Evolutionary conservation across 2,113 vertebrate genomes (phyloP), one percentile per base, ranked within the genome.

Genomic region (Lanius collurio): DNA sequence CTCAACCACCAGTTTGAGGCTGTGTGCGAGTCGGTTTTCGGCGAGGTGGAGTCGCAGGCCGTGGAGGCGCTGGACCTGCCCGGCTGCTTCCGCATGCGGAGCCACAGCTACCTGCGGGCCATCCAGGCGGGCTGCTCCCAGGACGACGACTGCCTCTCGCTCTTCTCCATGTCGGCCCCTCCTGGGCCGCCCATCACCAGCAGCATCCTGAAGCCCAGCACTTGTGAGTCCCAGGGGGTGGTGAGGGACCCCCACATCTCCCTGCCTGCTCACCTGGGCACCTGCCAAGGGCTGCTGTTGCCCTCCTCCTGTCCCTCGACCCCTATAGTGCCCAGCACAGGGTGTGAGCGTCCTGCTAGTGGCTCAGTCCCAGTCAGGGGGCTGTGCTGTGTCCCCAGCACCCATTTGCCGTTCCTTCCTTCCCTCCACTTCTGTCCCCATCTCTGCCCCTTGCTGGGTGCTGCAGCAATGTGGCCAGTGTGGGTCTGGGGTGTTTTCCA

Each of bases 71-170:
- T 99, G 97, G 99, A 99, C 96, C 99, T 99, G 95, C 99, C 99
- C 3, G 99, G 99, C 59, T 99, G 99, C 96, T 99, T 99, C 97
- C 99, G 99, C 92, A 99, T 99, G 95, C 98, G 99, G 97, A 99
- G 99, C 98, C 99, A 99, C 98, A 99, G 99, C 98, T 99, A 99
- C 97, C 98, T 99, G 89, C 98, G 99, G 33, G 99, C 99, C 98
- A 99, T 99, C 98, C 99, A 99, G 97, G 99, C 99, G 0, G 99
- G 99, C 96, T 99, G 99, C 96, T 99, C 99, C 97, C 99, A 99
- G 98, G 99, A 99, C 5, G 99, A 99, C 2, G 99, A 99, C 97
- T 99, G 99, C 97, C 98, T 99, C 95, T 99, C 99, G 4, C 99
- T 99, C 96, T 99, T 99, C 97, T 99, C 98, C 95, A 98, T 99